These are phyloP conservation scores for Psilopsiagon aurifrons DNA, from an alignment of 2,113 vertebrate species.

Conservation along the genomic window DNA sequence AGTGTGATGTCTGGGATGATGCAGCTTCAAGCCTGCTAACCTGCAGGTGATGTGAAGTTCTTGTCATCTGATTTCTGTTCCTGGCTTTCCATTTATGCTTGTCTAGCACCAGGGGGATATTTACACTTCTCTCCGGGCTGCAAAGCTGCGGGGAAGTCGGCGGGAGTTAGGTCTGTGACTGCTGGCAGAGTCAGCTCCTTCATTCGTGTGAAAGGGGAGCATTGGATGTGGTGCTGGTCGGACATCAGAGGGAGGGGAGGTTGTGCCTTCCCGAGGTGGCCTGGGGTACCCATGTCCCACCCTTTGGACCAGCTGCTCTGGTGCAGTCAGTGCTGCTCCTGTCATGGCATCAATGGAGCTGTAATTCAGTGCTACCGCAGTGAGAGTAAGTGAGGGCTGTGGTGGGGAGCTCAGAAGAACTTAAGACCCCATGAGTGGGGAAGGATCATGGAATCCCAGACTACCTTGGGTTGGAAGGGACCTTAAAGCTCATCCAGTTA, in stretches of 20 bases:
- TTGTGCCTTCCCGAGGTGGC: background rate
- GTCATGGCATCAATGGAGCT: fast-evolving
- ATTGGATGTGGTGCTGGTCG: fast-evolving
- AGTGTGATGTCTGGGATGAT: fast-evolving
- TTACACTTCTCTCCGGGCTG: background rate
- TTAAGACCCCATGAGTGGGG: fast-evolving
- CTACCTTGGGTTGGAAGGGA: background rate
- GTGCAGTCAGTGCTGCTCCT: background rate
- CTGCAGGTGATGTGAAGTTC: background rate
- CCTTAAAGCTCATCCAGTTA: background rate
- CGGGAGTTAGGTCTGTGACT: background rate
- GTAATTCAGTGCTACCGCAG: background rate
- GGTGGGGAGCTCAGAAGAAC: background rate
- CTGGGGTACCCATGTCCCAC: background rate
- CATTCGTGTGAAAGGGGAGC: background rate
- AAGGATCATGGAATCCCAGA: background rate
- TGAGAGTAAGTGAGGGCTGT: background rate
- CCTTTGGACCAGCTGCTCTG: background rate
- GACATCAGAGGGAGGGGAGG: background rate
- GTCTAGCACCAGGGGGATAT: background rate
- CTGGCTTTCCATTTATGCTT: background rate
- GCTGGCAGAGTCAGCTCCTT: background rate
- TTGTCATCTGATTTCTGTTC: background rate
- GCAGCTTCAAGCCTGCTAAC: background rate
- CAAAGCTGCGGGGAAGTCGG: background rate